A percentile compares a stretch with the other conserved stretches of the same genome.
Conservation (phyloP, 1,140 invertebrate genomes). For the Holcopasites calliopsidis region DNA sequence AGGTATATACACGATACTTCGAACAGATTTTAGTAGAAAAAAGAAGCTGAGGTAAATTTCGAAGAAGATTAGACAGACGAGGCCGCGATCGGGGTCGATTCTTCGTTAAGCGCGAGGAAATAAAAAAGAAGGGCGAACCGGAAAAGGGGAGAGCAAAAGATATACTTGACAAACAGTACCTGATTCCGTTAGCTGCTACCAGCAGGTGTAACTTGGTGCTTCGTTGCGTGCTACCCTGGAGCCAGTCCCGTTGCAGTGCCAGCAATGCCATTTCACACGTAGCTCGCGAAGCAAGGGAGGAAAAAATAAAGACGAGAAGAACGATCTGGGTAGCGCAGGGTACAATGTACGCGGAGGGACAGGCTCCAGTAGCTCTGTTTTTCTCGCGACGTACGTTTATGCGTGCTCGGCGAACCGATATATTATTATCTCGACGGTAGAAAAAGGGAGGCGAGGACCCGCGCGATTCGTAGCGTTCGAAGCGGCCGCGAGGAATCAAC, state of each 20-base stretch:
- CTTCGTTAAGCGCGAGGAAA: neutral
- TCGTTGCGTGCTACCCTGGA: conserved; percentile 15
- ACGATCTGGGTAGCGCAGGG: neutral
- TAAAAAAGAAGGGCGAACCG: no score
- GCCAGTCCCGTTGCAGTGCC: conserved; percentile 16
- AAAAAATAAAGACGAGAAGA: neutral
- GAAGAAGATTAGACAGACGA: neutral
- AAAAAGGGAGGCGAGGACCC: neutral
- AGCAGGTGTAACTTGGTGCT: neutral
- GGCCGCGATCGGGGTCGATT: neutral
- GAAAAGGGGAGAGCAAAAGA: neutral
- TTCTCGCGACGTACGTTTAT: neutral
- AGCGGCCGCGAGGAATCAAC: conserved; percentile 20
- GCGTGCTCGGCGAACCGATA: conserved; percentile 31
- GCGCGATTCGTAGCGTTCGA: neutral
- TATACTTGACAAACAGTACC: conserved; percentile 26
- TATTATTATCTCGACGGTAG: neutral
- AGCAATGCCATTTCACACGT: neutral
- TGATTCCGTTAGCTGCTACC: conserved; percentile 18
- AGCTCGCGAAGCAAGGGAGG: neutral
- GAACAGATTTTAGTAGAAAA: neutral
- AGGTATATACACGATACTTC: neutral
- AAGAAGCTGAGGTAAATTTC: no score
- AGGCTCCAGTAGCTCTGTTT: conserved; percentile 20
- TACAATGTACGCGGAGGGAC: conserved; percentile 9